Evolutionary conservation across 2,888 invertebrate genomes (phyloP).

Genomic region (Schizotus pectinicornis): DNA sequence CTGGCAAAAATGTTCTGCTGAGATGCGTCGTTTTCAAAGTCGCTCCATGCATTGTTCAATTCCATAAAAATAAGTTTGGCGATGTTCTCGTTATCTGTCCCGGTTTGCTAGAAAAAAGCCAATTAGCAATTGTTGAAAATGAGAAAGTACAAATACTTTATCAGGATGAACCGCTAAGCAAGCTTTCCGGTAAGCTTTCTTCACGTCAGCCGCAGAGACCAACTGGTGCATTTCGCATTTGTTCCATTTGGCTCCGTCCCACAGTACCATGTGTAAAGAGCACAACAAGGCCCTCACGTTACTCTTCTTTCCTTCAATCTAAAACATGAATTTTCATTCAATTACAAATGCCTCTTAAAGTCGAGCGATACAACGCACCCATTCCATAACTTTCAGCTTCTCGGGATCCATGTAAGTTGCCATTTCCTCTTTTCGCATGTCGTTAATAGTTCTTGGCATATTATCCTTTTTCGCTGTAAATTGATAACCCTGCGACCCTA

Average conservation of each 20-base stretch:
- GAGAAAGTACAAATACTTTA: constrained; percentile 70
- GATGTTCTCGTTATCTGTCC: constrained; percentile 88
- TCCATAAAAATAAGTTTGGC: constrained; percentile 99
- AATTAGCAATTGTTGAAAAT: not conserved
- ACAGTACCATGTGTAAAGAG: constrained; percentile 90
- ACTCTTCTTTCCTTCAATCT: constrained; percentile 95
- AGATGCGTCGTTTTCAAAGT: constrained; percentile 88
- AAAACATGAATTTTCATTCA: constrained; percentile 34
- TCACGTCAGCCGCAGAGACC: constrained; percentile 90
- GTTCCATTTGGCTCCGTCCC: constrained; percentile 93
- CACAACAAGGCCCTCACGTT: constrained; percentile 96
- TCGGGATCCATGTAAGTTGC: constrained; percentile 92
- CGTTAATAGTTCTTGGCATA: constrained; percentile 88
- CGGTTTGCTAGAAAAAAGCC: constrained; percentile 75
- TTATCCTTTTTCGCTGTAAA: constrained; percentile 75
- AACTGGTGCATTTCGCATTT: constrained; percentile 95
- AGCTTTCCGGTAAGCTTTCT: constrained; percentile 93
- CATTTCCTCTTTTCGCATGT: constrained; percentile 88
- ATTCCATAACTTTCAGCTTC: constrained; percentile 79
- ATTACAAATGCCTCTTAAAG: no score
- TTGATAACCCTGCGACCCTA: constrained; percentile 89
- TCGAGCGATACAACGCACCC: constrained; percentile 70
- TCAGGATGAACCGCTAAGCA: constrained; percentile 98
- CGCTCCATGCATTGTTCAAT: constrained; percentile 97
- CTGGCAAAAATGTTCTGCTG: constrained; percentile 71